Percentiles rank a stretch among this genome's conserved stretches.
phyloP scores from a whole-genome alignment of 2,888 invertebrate genomes.

The Sesia apiformis region DNA sequence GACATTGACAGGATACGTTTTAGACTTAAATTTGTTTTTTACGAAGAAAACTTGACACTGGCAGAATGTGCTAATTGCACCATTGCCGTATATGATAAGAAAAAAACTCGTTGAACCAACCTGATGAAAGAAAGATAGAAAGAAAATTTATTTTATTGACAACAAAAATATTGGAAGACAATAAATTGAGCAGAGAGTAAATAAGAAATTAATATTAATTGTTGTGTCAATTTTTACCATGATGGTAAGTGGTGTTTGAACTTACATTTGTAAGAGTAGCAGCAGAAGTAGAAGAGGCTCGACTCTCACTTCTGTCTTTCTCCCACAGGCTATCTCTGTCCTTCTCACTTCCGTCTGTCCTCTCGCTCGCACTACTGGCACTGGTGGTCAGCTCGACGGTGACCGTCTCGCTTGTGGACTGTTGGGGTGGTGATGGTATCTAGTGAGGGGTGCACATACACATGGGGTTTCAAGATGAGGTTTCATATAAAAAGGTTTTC shows the following conservation, averaged over 20 bases:
- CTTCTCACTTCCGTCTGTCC: conserved; percentile 54
- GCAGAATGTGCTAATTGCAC: too few species aligned
- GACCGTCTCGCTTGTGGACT: conserved; percentile 38
- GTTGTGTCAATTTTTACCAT: background rate
- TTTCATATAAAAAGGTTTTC: too few species aligned
- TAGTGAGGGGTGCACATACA: background rate
- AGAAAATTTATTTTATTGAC: too few species aligned
- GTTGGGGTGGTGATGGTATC: conserved; percentile 33
- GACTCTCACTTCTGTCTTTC: conserved; percentile 55
- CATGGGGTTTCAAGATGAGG: background rate
- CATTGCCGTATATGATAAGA: too few species aligned
- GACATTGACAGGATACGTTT: too few species aligned
- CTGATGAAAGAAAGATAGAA: too few species aligned
- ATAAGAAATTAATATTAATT: background rate
- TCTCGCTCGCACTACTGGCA: conserved; percentile 51
- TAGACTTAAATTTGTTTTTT: too few species aligned
- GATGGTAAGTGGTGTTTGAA: conserved; percentile 9
- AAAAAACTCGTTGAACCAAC: too few species aligned
- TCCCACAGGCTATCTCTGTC: conserved; percentile 63
- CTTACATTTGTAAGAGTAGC: conserved; percentile 79
- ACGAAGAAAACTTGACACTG: too few species aligned
- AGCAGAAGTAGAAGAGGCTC: conserved; percentile 68
- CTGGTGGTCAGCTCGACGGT: conserved; percentile 57
- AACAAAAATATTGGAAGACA: background rate
- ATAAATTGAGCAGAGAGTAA: background rate